A percentile compares a stretch with the other conserved stretches of the same genome.
phyloP scores from a whole-genome alignment of 2,888 invertebrate genomes.

The Chalcis sispes region DNA sequence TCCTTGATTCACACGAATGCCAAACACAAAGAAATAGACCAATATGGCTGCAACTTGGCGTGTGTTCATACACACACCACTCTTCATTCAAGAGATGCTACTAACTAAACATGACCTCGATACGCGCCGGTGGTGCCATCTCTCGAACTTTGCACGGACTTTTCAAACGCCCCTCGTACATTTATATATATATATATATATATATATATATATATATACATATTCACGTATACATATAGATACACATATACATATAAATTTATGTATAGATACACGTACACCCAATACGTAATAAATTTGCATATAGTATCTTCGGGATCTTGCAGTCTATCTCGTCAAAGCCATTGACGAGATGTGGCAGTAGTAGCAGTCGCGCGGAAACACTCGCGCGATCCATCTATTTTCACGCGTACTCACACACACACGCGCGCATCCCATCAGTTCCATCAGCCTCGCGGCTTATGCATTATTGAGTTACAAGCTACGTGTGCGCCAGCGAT shows the following conservation, averaged over 20 bases:
- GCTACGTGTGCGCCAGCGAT: neutral
- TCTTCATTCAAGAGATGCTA: too few species aligned
- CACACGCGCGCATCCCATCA: neutral
- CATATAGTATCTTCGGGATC: neutral
- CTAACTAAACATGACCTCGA: too few species aligned
- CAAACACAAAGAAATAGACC: too few species aligned
- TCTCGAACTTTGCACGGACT: too few species aligned
- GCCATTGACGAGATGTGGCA: slow-evolving; percentile 17
- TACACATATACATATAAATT: neutral
- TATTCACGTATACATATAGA: neutral
- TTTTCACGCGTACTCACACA: neutral
- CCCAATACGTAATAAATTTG: slow-evolving; percentile 5
- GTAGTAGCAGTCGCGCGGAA: neutral
- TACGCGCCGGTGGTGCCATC: too few species aligned
- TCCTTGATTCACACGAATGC: too few species aligned
- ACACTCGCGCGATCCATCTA: neutral
- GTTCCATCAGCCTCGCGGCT: neutral
- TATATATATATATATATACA: neutral
- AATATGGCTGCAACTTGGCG: too few species aligned
- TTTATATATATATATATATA: neutral
- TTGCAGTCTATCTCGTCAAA: slow-evolving; percentile 16
- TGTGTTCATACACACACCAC: too few species aligned
- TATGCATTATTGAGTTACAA: slow-evolving; percentile 12
- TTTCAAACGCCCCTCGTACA: neutral
- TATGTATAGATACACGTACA: too few species aligned